Percentiles rank a stretch among this genome's conserved stretches.
Evolutionary conservation across 2,888 invertebrate genomes (phyloP).

Genomic region (Pediacus dermestoides): DNA sequence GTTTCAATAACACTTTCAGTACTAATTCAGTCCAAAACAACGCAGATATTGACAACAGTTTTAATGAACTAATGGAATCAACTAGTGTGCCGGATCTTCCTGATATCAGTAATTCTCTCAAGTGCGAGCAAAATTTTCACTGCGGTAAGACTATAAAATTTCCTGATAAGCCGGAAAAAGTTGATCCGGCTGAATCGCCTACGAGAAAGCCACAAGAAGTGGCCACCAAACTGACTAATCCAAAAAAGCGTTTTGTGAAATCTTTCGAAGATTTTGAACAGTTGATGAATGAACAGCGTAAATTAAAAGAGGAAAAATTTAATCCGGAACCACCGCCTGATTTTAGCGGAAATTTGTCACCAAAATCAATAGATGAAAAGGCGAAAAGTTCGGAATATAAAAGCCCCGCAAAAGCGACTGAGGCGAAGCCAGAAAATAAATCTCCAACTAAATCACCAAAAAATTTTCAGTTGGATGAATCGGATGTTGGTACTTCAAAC

Average conservation of each 20-base stretch:
- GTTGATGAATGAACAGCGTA: constrained; percentile 28
- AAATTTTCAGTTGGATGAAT: too few relatives aligned
- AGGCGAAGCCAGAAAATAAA: too few relatives aligned
- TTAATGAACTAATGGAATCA: constrained; percentile 60
- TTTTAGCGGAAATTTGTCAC: constrained; percentile 8
- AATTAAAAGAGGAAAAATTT: too few relatives aligned
- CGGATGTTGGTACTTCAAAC: too few relatives aligned
- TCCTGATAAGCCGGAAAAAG: constrained; percentile 39
- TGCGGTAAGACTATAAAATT: constrained; percentile 44
- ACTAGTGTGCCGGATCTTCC: constrained; percentile 59
- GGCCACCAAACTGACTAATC: constrained; percentile 42
- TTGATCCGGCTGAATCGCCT: constrained; percentile 16
- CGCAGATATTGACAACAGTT: constrained; percentile 50
- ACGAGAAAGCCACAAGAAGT: constrained; percentile 21
- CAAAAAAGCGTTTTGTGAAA: constrained; percentile 47
- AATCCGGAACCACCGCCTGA: constrained; percentile 8
- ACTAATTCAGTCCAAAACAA: constrained; percentile 39
- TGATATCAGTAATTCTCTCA: constrained; percentile 35
- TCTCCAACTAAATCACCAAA: too few relatives aligned
- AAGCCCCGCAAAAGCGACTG: too few relatives aligned
- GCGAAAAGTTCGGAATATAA: too few relatives aligned
- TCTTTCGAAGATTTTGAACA: constrained; percentile 47
- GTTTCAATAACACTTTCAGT: constrained; percentile 18
- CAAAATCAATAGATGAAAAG: too few relatives aligned
- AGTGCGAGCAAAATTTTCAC: constrained; percentile 47